Percentiles rank a stretch among this genome's conserved stretches.
phyloP scores from a whole-genome alignment of 2,888 invertebrate genomes.

The Patella ulyssiponensis region DNA sequence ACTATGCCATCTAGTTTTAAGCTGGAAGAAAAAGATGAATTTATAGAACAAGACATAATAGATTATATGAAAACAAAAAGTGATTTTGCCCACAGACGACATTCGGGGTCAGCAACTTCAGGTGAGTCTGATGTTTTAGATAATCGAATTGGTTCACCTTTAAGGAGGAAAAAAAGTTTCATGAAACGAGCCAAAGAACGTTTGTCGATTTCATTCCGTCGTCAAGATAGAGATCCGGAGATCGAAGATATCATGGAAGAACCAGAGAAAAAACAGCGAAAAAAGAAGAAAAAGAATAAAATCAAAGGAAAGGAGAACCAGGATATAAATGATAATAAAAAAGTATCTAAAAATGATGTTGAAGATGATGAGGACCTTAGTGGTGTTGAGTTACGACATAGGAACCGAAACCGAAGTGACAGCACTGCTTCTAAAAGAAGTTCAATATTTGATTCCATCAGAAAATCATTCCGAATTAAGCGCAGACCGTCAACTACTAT shows the following conservation, averaged over 20 bases:
- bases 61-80: slow-evolving; percentile 8
- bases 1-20: slow-evolving; percentile 25
- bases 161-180: slow-evolving; percentile 55
- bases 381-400: slow-evolving; percentile 2
- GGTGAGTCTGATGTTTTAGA: slow-evolving; percentile 34
- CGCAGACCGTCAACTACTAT: slow-evolving; percentile 1
- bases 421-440: slow-evolving; percentile 7
- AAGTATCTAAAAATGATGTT: background rate
- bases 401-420: background rate
- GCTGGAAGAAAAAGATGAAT: slow-evolving; percentile 11
- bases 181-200: slow-evolving; percentile 55
- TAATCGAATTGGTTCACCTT: slow-evolving; percentile 15
- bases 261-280: slow-evolving; percentile 14
- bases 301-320: slow-evolving; percentile 15
- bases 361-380: background rate
- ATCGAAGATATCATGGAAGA: slow-evolving; percentile 23
- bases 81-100: background rate
- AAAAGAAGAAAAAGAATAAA: slow-evolving; percentile 19
- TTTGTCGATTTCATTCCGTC: slow-evolving; percentile 41
- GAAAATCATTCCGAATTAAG: slow-evolving; percentile 20
- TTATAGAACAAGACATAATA: slow-evolving; percentile 3
- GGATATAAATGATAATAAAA: slow-evolving; percentile 17
- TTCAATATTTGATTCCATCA: slow-evolving; percentile 21
- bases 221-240: slow-evolving; percentile 37
- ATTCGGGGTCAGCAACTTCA: slow-evolving; percentile 23